Percentiles rank a stretch among this genome's conserved stretches.
phyloP scores from a whole-genome alignment of 2,113 vertebrate genomes.

The Crotalus tigris region DNA sequence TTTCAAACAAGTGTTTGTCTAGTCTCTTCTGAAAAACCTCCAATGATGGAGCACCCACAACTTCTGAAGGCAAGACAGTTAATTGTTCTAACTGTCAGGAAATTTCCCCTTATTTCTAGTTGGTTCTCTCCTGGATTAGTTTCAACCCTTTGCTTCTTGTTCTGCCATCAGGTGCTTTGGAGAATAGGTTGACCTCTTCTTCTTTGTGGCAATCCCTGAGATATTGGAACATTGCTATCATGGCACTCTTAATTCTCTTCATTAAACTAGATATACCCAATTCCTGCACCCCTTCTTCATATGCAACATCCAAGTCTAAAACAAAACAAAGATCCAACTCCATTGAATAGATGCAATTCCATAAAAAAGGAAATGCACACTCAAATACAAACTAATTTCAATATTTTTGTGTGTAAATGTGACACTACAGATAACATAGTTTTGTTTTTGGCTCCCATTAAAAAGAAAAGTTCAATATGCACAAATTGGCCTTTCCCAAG shows the following conservation, averaged over 20 bases:
- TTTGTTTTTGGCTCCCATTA: neutral
- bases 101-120: neutral
- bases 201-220: neutral
- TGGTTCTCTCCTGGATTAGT: neutral
- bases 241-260: neutral
- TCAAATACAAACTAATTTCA: neutral
- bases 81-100: neutral
- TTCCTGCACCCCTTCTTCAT: neutral
- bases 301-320: neutral
- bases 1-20: neutral
- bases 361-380: neutral
- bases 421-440: neutral
- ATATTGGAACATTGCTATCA: neutral
- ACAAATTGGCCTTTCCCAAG: too few species aligned
- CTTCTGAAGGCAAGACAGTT: neutral
- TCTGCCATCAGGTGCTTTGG: neutral
- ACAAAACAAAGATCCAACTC: neutral
- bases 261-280: neutral
- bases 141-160: neutral
- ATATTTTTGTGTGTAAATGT: neutral
- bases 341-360: neutral
- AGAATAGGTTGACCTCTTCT: neutral
- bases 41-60: neutral
- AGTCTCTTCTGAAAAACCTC: neutral
- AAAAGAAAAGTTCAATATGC: neutral